phyloP scores from a whole-genome alignment of 2,888 invertebrate species.

The Trisateles emortualis region DNA sequence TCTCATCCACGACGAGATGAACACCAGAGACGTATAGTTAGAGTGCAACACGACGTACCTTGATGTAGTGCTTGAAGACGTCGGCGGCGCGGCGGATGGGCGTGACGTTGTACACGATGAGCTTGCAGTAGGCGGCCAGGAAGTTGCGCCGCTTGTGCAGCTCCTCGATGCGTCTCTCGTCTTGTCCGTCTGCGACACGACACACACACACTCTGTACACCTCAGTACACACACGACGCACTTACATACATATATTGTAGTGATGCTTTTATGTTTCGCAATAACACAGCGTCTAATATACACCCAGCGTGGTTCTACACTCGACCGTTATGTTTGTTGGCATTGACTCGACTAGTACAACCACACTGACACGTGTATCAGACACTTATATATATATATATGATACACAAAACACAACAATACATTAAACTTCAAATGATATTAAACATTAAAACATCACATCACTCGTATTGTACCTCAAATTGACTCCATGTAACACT shows the following conservation, averaged over 20 bases:
- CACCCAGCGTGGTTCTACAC: no score
- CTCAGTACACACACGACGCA: neutral
- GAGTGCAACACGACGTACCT: constrained; percentile 80
- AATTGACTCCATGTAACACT: constrained; percentile 20
- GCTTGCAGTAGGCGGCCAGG: constrained; percentile 98
- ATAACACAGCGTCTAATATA: no score
- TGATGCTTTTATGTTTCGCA: constrained; percentile 20
- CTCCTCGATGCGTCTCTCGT: constrained; percentile 98
- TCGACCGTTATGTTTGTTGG: no score
- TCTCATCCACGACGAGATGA: no score
- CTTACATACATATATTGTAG: neutral
- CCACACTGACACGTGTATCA: constrained; percentile 1
- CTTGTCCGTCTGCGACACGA: constrained; percentile 91
- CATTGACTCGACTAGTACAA: no score
- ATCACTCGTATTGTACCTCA: constrained; percentile 20
- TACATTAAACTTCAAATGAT: neutral
- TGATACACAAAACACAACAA: neutral
- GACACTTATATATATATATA: neutral
- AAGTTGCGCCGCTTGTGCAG: constrained; percentile 98
- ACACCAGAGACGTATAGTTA: no score
- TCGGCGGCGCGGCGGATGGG: constrained; percentile 96
- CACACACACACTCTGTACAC: neutral
- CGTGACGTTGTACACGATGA: constrained; percentile 98
- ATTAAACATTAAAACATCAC: constrained; percentile 36
- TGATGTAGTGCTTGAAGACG: constrained; percentile 98